phyloP scores from a whole-genome alignment of 2,888 invertebrate genomes.

The Hymenopus coronatus region DNA sequence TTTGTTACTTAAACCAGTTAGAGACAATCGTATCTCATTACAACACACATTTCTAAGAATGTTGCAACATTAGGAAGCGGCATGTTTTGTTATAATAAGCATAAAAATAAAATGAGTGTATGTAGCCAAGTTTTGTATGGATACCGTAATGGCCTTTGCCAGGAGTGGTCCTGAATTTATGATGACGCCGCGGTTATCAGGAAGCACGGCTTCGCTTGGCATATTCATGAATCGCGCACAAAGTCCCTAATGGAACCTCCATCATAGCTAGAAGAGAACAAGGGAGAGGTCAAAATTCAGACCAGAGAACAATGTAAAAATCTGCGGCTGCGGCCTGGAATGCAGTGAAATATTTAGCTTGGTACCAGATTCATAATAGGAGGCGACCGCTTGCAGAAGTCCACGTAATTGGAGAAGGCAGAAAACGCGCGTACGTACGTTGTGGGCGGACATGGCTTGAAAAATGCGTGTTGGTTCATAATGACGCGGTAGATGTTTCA shows the following conservation, averaged over 20 bases:
- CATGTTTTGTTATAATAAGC: not conserved
- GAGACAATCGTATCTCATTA: not conserved
- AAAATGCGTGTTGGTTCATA: constrained; percentile 10
- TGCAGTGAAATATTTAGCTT: not conserved
- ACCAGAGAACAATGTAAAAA: not conserved
- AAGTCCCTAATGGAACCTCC: constrained; percentile 12
- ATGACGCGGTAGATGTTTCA: not conserved
- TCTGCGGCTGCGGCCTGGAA: not conserved
- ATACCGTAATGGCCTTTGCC: not conserved
- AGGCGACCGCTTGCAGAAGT: not conserved
- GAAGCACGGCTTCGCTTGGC: not conserved
- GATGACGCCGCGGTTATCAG: constrained; percentile 12
- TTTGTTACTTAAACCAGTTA: not conserved
- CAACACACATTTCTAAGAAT: not conserved
- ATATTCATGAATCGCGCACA: constrained; percentile 11
- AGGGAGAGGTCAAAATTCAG: not conserved
- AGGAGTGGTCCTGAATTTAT: constrained; percentile 18
- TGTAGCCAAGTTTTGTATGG: not conserved
- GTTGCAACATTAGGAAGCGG: not conserved
- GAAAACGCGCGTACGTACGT: not conserved
- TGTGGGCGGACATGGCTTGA: constrained; percentile 13
- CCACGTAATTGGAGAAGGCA: not conserved
- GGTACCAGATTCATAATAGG: constrained; percentile 12
- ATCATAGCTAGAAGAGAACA: constrained; percentile 9
- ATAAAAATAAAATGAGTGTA: not conserved